Conservation (phyloP, 2,888 invertebrate species). For the Apeira syringaria region DNA sequence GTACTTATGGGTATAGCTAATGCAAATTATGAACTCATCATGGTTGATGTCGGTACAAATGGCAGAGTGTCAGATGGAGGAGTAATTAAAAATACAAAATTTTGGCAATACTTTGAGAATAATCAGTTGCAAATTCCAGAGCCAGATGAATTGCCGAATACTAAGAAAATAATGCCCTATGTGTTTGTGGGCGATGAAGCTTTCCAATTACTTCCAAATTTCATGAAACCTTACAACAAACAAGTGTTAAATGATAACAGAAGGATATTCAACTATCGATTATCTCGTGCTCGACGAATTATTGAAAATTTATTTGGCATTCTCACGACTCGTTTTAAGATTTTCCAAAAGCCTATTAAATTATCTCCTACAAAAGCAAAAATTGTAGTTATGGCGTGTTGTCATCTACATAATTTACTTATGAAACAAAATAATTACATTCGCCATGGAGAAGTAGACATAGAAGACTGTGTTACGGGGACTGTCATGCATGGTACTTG, state of each 20-base stretch:
- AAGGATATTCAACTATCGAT: conserved; percentile 22
- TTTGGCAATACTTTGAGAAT: conserved; percentile 1
- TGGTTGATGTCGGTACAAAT: conserved; percentile 5
- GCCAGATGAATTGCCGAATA: conserved; percentile 8
- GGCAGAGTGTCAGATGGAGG: conserved; percentile 7
- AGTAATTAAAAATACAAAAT: conserved; percentile 4
- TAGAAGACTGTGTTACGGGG: conserved; percentile 10
- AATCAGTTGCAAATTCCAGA: conserved; percentile 4
- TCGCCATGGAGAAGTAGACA: conserved; percentile 11
- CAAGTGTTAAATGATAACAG: conserved; percentile 7
- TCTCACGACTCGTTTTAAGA: conserved; percentile 15
- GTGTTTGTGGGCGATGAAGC: conserved; percentile 27
- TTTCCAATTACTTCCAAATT: conserved; percentile 8
- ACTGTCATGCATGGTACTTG: conserved; percentile 14
- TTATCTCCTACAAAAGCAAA: conserved; percentile 10
- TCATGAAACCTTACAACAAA: conserved; percentile 13
- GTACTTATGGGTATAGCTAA: conserved; percentile 7
- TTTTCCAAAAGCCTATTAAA: conserved; percentile 16
- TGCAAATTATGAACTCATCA: conserved; percentile 7
- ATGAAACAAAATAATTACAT: conserved; percentile 15
- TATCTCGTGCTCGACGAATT: conserved; percentile 21
- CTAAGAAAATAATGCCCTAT: conserved; percentile 9
- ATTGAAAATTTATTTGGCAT: conserved; percentile 26
- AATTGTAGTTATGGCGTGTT: conserved; percentile 12
- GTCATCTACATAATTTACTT: conserved; percentile 21